Base-by-base conservation (phyloP, 2,888 invertebrate species). In the Aspidiotus destructor region DNA sequence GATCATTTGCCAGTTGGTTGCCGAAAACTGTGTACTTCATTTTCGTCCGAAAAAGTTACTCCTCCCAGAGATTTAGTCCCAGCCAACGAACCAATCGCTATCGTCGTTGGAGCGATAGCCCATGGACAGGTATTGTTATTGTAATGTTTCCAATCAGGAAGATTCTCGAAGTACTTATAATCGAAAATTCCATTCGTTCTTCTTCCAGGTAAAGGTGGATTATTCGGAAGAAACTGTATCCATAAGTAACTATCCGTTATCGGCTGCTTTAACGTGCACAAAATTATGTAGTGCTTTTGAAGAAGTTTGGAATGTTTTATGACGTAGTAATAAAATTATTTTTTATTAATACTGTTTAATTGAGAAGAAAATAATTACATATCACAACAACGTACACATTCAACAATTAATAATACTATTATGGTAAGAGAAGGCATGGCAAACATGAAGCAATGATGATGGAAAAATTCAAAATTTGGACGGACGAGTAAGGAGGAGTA, bases 61-160 rank as follows among this genome's bases (percentile, higher is more conserved):
- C 79, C 86, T 73, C 86, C 90, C 67, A 79, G 84, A 70, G 89
- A 92, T 55, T 77, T 97, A 48, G 91, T 92, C 9, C 91, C 91
- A 0, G 82, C 83, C 62, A 89, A 93, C 72, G 84, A 85, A 70
- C 95, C 97, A 0, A 83, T 97, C 69, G 94, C 89, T 0, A 81
- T 99, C 73, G 87, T 97, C 3, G 82, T 99, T 70, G 99, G 99
- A 54, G 95, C 98, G 3, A 96, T 99, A 88, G 98, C 99, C 0
- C 93, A 96, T 79, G 99, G 99, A 68, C 89, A 88, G 78, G 86
- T 98, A 71, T 74, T 28, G 5, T 28, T 28, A 3, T 28, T 28
- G 1, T 28, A 28, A 28, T 28, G 28, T 28, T 28, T 28, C 5
- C 28, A 28, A 28, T 3, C 28, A 5, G 83, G 11, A 7, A 3